phyloP scores from a whole-genome alignment of 2,888 invertebrate species.

The Clistopyga incitator region DNA sequence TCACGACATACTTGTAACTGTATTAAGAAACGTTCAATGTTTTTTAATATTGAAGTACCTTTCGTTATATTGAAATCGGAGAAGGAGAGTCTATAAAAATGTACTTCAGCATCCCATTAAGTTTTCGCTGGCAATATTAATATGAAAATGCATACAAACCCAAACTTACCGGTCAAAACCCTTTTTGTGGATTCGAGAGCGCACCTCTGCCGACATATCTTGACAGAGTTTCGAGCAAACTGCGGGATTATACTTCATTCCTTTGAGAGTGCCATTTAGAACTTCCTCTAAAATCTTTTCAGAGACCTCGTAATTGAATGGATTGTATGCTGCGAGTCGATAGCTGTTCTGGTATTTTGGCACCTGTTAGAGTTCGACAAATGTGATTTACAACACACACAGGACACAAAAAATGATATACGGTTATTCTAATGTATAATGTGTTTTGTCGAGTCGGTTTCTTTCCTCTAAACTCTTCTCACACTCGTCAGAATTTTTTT shows the following conservation, averaged over 20 bases:
- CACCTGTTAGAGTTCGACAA: constrained; percentile 66
- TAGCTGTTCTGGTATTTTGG: constrained; percentile 79
- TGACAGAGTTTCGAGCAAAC: constrained; percentile 70
- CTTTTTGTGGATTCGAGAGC: constrained; percentile 73
- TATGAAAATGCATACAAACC: neutral
- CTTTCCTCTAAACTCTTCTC: too few species aligned
- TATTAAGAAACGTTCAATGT: neutral
- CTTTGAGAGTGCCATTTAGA: constrained; percentile 70
- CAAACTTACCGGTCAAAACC: constrained; percentile 74
- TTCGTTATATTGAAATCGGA: neutral
- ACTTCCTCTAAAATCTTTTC: constrained; percentile 74
- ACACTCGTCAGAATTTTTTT: too few species aligned
- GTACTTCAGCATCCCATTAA: neutral
- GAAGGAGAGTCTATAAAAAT: too few species aligned
- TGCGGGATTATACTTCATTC: constrained; percentile 71
- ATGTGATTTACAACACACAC: constrained; percentile 6
- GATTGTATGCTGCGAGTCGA: constrained; percentile 71
- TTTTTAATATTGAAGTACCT: neutral
- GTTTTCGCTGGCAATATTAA: neutral
- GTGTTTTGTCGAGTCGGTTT: too few species aligned
- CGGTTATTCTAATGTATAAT: neutral
- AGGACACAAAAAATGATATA: too few species aligned
- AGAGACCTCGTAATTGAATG: constrained; percentile 69
- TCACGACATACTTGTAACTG: constrained; percentile 77
- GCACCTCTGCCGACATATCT: constrained; percentile 72